Percentiles rank a stretch among this genome's conserved stretches.
phyloP scores from a whole-genome alignment of 1,140 invertebrate species.

The Octopus sinensis region DNA sequence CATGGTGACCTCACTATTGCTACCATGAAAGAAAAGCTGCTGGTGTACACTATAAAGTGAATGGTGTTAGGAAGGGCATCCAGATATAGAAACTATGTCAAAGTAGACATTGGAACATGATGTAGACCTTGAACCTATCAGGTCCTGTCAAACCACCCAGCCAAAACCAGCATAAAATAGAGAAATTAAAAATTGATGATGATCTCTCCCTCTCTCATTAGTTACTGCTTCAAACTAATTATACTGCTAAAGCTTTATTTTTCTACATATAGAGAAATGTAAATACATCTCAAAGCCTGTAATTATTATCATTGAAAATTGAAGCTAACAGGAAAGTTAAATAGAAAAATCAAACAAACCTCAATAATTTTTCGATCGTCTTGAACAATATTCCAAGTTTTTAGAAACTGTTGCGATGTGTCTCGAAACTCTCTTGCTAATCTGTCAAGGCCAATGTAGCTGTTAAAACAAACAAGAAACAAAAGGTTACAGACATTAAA shows the following conservation, averaged over 20 bases:
- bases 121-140: no score
- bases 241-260: background rate
- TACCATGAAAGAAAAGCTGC: no score
- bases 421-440: constrained; percentile 3
- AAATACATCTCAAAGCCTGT: background rate
- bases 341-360: background rate
- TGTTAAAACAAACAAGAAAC: background rate
- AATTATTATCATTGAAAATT: background rate
- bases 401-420: constrained; percentile 8
- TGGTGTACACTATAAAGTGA: no score
- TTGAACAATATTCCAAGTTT: background rate
- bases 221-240: background rate
- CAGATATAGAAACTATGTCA: no score
- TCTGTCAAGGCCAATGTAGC: background rate
- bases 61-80: no score
- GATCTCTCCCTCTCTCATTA: background rate
- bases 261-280: background rate
- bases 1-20: no score
- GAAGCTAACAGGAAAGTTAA: background rate
- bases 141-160: background rate
- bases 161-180: background rate
- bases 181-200: background rate
- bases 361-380: constrained; percentile 6
- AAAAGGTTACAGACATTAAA: background rate
- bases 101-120: no score